Base-by-base conservation (phyloP, 2,888 invertebrate genomes). In the Pristionchus exspectatus region DNA sequence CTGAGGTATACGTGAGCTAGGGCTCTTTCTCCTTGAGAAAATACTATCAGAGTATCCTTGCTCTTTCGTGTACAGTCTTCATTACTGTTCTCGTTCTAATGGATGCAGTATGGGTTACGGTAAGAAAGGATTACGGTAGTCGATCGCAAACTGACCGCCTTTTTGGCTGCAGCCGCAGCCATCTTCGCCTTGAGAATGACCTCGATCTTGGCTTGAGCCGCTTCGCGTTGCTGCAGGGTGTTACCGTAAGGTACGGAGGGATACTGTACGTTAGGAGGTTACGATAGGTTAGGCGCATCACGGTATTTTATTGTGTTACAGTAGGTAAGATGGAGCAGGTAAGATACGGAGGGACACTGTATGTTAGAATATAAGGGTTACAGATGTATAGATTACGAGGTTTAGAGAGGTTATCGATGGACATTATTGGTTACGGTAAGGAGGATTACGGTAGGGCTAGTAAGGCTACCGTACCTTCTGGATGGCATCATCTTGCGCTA, bases 161-260 rank as follows among this genome's bases (percentile, higher is more conserved):
- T 77, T 27, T 16, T 81, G 0, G 81, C 81, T 12, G 44, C 50
- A 27, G 81, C 81, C 5, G 81, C 44, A 12, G 81, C 81, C 81
- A 81, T 81, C 81, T 81, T 81, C 24, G 81, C 44, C 81, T 81
- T 81, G 81, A 81, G 81, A n/a, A 81, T 81, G 3, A 50, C 81
- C 81, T 81, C 81, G 81, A 81, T 50, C 81, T 50, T 81, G 81
- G n/a, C 18, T 27, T 81, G 81, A 12, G 81, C 81, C 1, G 24
- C 27, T 27, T 81, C 50, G 81, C 81, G 81, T 50, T 81, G 50
- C 81, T 81, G 81, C 44, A 54, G 21, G 5, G 30, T 16, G 56
- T 21, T n/a, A 63, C 63, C n/a, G 63, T 63, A 63, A n/a, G n/a
- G 44, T 50, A 50, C 69, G n/a, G 27, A 14, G n/a, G 69, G 14